Base-by-base conservation (phyloP, 1,140 invertebrate genomes). In the Drosophila guanche region DNA sequence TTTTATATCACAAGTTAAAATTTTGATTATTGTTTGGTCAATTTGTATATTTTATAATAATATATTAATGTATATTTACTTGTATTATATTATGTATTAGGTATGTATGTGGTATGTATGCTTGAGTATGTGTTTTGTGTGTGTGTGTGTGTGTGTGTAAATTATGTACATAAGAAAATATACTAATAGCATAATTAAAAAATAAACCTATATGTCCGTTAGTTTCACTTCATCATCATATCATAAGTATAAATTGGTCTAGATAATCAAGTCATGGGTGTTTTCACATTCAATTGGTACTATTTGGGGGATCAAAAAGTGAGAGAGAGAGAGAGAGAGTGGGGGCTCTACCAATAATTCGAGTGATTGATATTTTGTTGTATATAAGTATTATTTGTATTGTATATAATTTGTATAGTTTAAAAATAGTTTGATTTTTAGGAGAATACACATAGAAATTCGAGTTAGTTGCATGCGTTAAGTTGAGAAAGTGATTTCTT, bases 1-100 rank as follows among this genome's bases (percentile, higher is more conserved):
- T 41, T 79, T 79, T 85, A 84, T 90, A 90, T 90, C 88, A 90
- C 88, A 90, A 90, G 88, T 88, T 90, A 90, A 88, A 86, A 80
- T 90, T 90, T 90, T 90, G 81, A 90, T 90, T 90, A 90, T 90
- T 90, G 81, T 84, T 90, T 90, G 86, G 86, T 90, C 86, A 86
- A 85, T 89, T 84, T 76, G 78, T 71, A 23, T 63, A 74, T 67
- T 80, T 16, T 74, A 62, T 63, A 60, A 43, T 75, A 62, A 56
- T 76, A 61, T 81, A 60, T 68, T 41, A 54, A 60, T 58, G 20
- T 52, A 37, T 56, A 40, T 56, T 58, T 62, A 16, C 46, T 60
- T 54, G 23, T 45, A 54, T 53, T 55, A 53, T 75, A 47, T 66
- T 59, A 51, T 60, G 53, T 69, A 59, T 60, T 59, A 60, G 53